Percentiles rank a stretch among this genome's conserved stretches.
Conservation (phyloP, 37 sponge, comb jelly and placozoan species). For the Theonella swinhoei region DNA sequence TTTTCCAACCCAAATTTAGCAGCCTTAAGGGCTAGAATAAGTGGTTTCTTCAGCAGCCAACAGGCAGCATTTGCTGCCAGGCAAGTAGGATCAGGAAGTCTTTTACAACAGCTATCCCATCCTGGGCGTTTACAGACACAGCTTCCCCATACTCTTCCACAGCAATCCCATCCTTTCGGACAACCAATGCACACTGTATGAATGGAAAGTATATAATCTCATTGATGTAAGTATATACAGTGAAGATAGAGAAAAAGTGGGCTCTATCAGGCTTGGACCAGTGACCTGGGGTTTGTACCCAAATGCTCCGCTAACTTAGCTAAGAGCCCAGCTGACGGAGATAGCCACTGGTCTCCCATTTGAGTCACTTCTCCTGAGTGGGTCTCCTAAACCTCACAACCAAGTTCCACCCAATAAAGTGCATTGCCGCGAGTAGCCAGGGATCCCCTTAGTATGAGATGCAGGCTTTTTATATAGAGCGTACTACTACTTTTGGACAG, state of each 20-base stretch:
- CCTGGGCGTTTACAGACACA: neutral
- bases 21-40: neutral
- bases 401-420: no score
- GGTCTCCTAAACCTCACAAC: no score
- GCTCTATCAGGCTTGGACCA: no score
- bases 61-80: constrained; percentile 11
- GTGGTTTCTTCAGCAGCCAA: neutral
- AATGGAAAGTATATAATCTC: neutral
- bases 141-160: constrained; percentile 22
- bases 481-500: no score
- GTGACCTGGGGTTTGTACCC: no score
- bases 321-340: no score
- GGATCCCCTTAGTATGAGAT: no score
- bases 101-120: constrained; percentile 28
- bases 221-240: neutral
- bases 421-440: no score
- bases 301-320: no score
- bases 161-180: constrained; percentile 6
- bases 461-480: no score
- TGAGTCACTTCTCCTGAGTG: no score
- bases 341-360: no score
- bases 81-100: constrained; percentile 27
- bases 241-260: neutral
- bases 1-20: constrained; percentile 6
- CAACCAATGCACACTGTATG: constrained; percentile 31